A percentile compares a stretch with the other conserved stretches of the same genome.
phyloP scores from a whole-genome alignment of 2,888 invertebrate genomes.

The Harpagoxenus sublaevis region DNA sequence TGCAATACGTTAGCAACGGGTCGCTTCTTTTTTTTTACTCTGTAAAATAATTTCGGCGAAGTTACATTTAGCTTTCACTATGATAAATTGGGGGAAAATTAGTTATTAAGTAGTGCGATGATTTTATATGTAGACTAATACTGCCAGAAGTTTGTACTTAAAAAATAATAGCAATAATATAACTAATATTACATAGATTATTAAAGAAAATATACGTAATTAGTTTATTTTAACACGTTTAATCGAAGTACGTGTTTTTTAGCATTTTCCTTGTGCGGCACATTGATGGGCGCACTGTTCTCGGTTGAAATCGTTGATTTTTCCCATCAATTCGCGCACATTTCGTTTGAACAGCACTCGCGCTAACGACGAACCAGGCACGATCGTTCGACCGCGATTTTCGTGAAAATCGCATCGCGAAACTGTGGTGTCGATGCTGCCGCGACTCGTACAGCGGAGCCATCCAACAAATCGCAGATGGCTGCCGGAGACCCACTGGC shows the following conservation, averaged over 20 bases:
- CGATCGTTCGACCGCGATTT: neutral
- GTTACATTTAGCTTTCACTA: neutral
- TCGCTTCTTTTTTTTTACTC: neutral
- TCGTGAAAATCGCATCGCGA: constrained; percentile 47
- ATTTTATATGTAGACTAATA: neutral
- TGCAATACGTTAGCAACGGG: neutral
- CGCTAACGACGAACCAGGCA: constrained; percentile 5
- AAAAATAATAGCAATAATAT: constrained; percentile 12
- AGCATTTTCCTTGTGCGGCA: neutral
- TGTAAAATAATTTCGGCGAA: neutral
- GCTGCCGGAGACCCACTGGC: constrained; percentile 85
- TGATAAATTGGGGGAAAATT: neutral
- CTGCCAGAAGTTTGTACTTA: neutral
- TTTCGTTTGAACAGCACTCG: constrained; percentile 2
- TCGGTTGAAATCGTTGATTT: neutral
- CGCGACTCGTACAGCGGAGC: constrained; percentile 47
- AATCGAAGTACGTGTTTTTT: neutral
- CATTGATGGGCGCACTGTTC: neutral
- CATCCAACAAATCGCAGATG: constrained; percentile 81
- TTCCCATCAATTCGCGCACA: constrained; percentile 12
- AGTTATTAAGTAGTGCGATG: neutral
- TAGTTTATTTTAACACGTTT: constrained; percentile 22
- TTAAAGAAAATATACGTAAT: neutral
- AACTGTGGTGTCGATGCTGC: constrained; percentile 41
- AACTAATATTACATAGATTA: constrained; percentile 11